A percentile compares a stretch with the other conserved stretches of the same genome.
Conservation (phyloP, 2,888 invertebrate species). For the Antheraea yamamai region DNA sequence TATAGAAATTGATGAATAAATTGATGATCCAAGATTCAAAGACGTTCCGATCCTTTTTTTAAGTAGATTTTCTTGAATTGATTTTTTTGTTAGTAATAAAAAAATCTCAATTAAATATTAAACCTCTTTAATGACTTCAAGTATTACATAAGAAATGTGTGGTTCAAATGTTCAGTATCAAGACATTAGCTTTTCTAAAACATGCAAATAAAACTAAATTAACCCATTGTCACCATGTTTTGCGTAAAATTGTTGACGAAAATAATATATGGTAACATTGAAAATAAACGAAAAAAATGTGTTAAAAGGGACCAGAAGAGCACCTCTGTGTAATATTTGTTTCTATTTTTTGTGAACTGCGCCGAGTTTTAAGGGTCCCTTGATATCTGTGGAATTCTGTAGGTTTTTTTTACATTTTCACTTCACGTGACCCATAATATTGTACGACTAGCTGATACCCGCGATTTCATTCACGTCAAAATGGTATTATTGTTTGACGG, state of each 20-base stretch:
- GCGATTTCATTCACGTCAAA: too few relatives aligned
- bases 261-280: conserved; percentile 8
- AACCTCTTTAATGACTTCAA: too few relatives aligned
- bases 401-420: conserved; percentile 7
- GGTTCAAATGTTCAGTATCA: too few relatives aligned
- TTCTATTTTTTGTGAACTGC: conserved; percentile 13
- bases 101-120: too few relatives aligned
- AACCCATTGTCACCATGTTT: neutral
- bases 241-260: neutral
- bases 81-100: too few relatives aligned
- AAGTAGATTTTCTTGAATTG: too few relatives aligned
- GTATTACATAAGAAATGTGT: too few relatives aligned
- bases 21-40: too few relatives aligned
- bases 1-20: too few relatives aligned
- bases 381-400: conserved; percentile 1
- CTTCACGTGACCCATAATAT: neutral
- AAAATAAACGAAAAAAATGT: conserved; percentile 13
- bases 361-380: conserved; percentile 13
- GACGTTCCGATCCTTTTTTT: too few relatives aligned
- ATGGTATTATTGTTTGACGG: too few relatives aligned
- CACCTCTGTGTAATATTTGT: conserved; percentile 18
- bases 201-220: neutral
- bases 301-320: conserved; percentile 12
- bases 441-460: neutral
- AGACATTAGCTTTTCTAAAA: neutral